These are phyloP conservation scores for Vultur gryphus DNA, from an alignment of 2,797 vertebrate genomes.

Conservation along the genomic window DNA sequence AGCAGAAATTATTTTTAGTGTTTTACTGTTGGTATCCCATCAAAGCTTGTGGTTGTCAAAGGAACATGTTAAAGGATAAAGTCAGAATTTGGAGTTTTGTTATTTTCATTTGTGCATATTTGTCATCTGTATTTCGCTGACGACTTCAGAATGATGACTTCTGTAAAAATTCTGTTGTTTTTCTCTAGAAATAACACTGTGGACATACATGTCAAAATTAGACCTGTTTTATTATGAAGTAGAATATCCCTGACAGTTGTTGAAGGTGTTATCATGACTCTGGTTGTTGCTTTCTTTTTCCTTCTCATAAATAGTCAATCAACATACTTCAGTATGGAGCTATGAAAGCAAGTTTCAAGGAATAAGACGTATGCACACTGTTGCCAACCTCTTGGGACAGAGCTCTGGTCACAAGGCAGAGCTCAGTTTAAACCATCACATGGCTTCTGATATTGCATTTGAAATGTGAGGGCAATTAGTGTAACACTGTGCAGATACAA, in stretches of 20 bases:
- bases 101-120: background rate
- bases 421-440: slow-evolving; percentile 5
- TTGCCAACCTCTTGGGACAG: background rate
- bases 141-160: background rate
- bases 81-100: background rate
- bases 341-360: background rate
- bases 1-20: background rate
- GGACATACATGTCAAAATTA: background rate
- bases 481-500: slow-evolving; percentile 56
- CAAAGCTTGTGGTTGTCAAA: background rate
- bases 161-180: background rate
- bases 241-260: background rate
- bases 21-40: background rate
- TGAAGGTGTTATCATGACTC: background rate
- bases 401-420: slow-evolving; percentile 23
- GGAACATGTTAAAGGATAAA: background rate
- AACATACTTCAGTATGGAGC: background rate
- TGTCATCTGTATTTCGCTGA: background rate
- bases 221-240: background rate
- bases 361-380: background rate
- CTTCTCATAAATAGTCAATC: background rate
- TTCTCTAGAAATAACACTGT: background rate
- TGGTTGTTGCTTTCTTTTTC: background rate
- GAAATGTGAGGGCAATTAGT: slow-evolving; percentile 52
- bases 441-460: slow-evolving; percentile 11